phyloP scores from a whole-genome alignment of 2,888 invertebrate genomes.

The Caenorhabditis sulstoni region DNA sequence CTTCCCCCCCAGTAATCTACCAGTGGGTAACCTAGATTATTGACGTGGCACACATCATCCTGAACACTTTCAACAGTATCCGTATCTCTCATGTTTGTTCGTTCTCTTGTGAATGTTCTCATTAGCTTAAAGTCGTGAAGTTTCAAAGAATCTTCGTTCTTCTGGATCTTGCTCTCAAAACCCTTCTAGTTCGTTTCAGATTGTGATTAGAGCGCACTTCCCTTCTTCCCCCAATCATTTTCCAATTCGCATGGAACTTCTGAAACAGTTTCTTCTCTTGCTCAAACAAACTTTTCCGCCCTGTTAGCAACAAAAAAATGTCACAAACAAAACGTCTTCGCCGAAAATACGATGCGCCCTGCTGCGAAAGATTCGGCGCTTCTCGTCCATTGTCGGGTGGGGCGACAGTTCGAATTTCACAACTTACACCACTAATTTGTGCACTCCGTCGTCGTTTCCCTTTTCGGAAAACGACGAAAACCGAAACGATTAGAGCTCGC shows the following conservation, averaged over 20 bases:
- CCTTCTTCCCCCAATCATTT: not conserved
- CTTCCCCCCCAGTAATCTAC: not conserved
- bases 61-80: too few relatives aligned
- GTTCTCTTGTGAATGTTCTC: too few relatives aligned
- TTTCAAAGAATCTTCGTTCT: too few relatives aligned
- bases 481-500: constrained; percentile 4
- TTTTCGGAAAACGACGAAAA: constrained; percentile 15
- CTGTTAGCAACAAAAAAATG: constrained; percentile 24
- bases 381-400: constrained; percentile 49
- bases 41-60: too few relatives aligned
- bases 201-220: constrained; percentile 2
- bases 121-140: too few relatives aligned
- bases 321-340: constrained; percentile 46
- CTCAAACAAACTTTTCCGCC: not conserved
- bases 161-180: too few relatives aligned
- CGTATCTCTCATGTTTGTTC: too few relatives aligned
- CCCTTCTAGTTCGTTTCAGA: too few relatives aligned
- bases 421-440: constrained; percentile 59
- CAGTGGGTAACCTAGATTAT: too few relatives aligned
- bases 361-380: constrained; percentile 17
- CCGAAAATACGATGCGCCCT: constrained; percentile 50
- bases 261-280: not conserved
- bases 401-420: constrained; percentile 54
- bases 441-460: constrained; percentile 17
- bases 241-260: not conserved